A percentile compares a stretch with the other conserved stretches of the same genome.
These are phyloP conservation scores for Cataglyphis hispanica DNA, from an alignment of 1,140 invertebrate genomes.

Conservation along the genomic window DNA sequence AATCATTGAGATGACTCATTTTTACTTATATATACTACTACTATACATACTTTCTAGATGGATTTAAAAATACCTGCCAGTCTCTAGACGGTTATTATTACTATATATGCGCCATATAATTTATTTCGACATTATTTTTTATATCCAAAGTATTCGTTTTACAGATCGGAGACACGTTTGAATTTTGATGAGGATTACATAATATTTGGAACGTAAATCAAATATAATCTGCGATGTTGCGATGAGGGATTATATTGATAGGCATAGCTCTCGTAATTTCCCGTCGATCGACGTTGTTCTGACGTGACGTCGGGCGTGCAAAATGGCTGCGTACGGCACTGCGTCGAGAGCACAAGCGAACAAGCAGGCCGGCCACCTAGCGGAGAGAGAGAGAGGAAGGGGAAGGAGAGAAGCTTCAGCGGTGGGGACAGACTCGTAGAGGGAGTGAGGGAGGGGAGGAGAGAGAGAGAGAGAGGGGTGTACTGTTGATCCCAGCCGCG, in stretches of 20 bases:
- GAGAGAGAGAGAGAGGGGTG: constrained; percentile 52
- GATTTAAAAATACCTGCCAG: background rate
- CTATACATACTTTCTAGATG: background rate
- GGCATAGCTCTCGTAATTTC: background rate
- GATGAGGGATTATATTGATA: background rate
- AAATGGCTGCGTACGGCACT: constrained; percentile 74
- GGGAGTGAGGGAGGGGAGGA: constrained; percentile 63
- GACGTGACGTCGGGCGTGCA: background rate
- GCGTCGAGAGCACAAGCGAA: constrained; percentile 76
- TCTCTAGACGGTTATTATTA: background rate
- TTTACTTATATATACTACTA: background rate
- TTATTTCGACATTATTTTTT: background rate
- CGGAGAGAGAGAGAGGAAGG: constrained; percentile 67
- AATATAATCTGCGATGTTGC: background rate
- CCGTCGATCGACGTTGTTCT: background rate
- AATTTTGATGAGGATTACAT: constrained; percentile 1
- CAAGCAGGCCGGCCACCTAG: constrained; percentile 74
- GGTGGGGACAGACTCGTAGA: constrained; percentile 65
- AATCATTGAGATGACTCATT: background rate
- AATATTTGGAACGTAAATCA: constrained; percentile 16
- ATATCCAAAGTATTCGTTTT: background rate
- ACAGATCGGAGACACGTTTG: background rate
- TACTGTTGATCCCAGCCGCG: constrained; percentile 77
- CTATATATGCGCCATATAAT: background rate
- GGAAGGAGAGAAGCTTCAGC: constrained; percentile 52